Conservation (phyloP, 2,888 invertebrate genomes). For the Apodemia duryi region DNA sequence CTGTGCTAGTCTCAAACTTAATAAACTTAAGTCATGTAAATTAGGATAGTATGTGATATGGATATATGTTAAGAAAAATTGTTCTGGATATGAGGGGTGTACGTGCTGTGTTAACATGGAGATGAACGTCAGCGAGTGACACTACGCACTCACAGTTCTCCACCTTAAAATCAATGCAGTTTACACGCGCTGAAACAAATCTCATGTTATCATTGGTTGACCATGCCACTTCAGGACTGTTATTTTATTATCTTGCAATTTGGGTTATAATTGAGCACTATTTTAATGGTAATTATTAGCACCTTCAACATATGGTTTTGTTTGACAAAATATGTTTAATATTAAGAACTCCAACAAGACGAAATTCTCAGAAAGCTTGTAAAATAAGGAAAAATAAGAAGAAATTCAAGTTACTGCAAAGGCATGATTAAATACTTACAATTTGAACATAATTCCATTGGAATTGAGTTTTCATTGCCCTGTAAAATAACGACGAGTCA, state of each 20-base stretch:
- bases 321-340: slow-evolving; percentile 4
- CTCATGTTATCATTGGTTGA: slow-evolving; percentile 34
- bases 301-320: slow-evolving; percentile 3
- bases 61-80: slow-evolving; percentile 40
- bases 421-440: slow-evolving; percentile 82
- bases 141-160: slow-evolving; percentile 80
- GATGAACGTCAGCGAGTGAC: slow-evolving; percentile 69
- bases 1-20: not conserved
- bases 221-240: not conserved
- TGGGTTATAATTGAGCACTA: not conserved
- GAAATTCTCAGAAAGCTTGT: slow-evolving; percentile 28
- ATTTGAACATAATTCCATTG: slow-evolving; percentile 98
- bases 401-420: slow-evolving; percentile 24
- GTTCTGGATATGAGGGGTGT: slow-evolving; percentile 57
- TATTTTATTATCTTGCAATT: slow-evolving; percentile 7
- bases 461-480: slow-evolving; percentile 97
- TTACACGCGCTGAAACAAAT: slow-evolving; percentile 80
- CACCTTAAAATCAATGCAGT: slow-evolving; percentile 81
- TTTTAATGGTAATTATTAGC: not conserved
- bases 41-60: slow-evolving; percentile 16
- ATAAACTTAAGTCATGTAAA: slow-evolving; percentile 11
- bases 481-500: slow-evolving; percentile 58
- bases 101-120: slow-evolving; percentile 73
- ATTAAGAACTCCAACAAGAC: slow-evolving; percentile 16
- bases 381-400: slow-evolving; percentile 29